Evolutionary conservation across 2,113 vertebrate species (phyloP), one percentile per base, ranked within the genome.

Genomic region (Bombycilla garrulus): DNA sequence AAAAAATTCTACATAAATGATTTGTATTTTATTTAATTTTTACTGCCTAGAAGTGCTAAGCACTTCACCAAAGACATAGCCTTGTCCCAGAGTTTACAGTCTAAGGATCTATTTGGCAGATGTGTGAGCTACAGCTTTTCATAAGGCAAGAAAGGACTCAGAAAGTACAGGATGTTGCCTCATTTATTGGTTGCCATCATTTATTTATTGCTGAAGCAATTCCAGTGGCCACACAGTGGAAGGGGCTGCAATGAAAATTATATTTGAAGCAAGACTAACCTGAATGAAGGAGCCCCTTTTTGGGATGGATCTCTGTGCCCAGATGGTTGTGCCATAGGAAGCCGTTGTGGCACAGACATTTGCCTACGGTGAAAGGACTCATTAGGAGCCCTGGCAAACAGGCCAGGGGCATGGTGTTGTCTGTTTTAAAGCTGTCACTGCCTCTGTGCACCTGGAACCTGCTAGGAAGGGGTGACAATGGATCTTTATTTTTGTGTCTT

Each of bases 121-220:
- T 92, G 40, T 10, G 58, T 88, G 87, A 95, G 87, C 66, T 94
- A 91, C 71, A 82, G 51, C 79, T 70, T 91, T 95, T 81, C 81
- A 86, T 88, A 92, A 91, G 25, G 66, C 61, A 87, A 76, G 50
- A 85, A 91, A 94, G 51, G 26, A 86, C 72, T 84, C 74, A 58
- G 76, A 57, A 92, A 93, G 58, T 36, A 92, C 70, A 87, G 38
- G 20, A 31, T 67, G 24, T 83, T 78, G 48, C 87, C 45, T 79
- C 78, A 51, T n/a, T n/a, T n/a, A 80, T 72, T 76, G 78, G 77
- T 80, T 78, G 47, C 56, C 61, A 72, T 67, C 35, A 78, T 35
- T 88, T 74, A 89, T 77, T 81, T 87, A 65, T 65, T 69, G 45
- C 66, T 82, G 81, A 92, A 84, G 53, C 17, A 67, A 48, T 79